phyloP scores from a whole-genome alignment of 2,797 vertebrate species.

The Acanthiza pusilla region DNA sequence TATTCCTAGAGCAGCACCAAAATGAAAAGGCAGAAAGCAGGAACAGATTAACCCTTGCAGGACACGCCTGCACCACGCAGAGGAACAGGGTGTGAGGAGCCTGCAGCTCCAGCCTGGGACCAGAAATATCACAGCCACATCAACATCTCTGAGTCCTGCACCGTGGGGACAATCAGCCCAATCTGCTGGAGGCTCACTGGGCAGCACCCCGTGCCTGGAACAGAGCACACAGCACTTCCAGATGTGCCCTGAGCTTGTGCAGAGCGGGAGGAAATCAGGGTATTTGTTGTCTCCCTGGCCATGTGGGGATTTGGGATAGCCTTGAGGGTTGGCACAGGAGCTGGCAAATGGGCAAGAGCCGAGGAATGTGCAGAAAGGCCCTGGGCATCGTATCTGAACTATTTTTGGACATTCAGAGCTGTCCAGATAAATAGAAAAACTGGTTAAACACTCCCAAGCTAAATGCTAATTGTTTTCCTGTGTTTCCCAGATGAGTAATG shows the following conservation, averaged over 20 bases:
- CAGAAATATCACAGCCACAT: neutral
- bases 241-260: neutral
- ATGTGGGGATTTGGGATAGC: neutral
- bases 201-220: neutral
- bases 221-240: neutral
- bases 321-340: neutral
- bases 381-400: neutral
- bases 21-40: conserved; percentile 23
- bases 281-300: neutral
- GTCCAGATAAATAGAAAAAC: neutral
- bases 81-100: neutral
- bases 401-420: neutral
- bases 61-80: neutral
- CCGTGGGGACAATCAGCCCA: neutral
- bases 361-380: neutral
- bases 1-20: neutral
- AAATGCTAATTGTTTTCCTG: neutral
- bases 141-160: neutral
- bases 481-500: neutral
- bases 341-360: neutral
- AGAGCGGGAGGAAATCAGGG: neutral
- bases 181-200: neutral
- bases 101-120: neutral
- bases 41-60: conserved; percentile 7
- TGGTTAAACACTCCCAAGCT: neutral